These are phyloP conservation scores for Sebastes schlegelii DNA, from an alignment of 2,113 vertebrate genomes.

Conservation along the genomic window DNA sequence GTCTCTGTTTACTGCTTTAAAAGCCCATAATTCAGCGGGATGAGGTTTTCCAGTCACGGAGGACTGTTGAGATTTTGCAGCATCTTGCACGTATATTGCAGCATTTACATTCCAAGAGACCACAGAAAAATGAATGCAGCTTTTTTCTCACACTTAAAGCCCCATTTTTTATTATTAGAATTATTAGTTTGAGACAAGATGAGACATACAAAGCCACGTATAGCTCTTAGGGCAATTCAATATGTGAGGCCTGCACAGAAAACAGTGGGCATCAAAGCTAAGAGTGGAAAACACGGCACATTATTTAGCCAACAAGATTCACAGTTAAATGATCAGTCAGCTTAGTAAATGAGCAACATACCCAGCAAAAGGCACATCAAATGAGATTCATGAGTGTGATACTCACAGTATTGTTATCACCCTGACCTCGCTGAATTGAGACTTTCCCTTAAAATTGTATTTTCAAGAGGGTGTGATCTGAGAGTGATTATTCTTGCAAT, in stretches of 20 bases:
- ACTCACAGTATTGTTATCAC: constrained; percentile 25
- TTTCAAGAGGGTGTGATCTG: constrained; percentile 35
- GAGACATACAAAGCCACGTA: not conserved
- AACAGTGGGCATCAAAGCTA: constrained; percentile 19
- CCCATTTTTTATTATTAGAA: constrained; percentile 10
- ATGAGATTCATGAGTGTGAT: constrained; percentile 25
- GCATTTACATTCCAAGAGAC: constrained; percentile 52
- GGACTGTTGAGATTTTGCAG: constrained; percentile 38
- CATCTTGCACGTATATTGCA: constrained; percentile 46
- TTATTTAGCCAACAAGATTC: constrained; percentile 14
- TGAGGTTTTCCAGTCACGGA: constrained; percentile 62
- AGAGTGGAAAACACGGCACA: constrained; percentile 4
- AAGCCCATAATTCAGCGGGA: constrained; percentile 71
- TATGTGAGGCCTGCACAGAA: constrained; percentile 19
- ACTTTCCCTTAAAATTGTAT: constrained; percentile 31
- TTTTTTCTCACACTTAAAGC: constrained; percentile 10
- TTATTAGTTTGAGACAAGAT: constrained; percentile 7
- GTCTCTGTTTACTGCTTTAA: constrained; percentile 68
- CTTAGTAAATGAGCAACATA: constrained; percentile 26
- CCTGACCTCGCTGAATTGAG: constrained; percentile 34
- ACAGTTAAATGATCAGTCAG: constrained; percentile 29
- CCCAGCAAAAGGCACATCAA: constrained; percentile 5
- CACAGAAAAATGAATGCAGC: constrained; percentile 35
- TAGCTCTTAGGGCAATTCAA: constrained; percentile 11
- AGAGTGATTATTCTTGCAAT: constrained; percentile 29